Conservation (phyloP, 2,797 vertebrate species). For the Danio albolineatus region DNA sequence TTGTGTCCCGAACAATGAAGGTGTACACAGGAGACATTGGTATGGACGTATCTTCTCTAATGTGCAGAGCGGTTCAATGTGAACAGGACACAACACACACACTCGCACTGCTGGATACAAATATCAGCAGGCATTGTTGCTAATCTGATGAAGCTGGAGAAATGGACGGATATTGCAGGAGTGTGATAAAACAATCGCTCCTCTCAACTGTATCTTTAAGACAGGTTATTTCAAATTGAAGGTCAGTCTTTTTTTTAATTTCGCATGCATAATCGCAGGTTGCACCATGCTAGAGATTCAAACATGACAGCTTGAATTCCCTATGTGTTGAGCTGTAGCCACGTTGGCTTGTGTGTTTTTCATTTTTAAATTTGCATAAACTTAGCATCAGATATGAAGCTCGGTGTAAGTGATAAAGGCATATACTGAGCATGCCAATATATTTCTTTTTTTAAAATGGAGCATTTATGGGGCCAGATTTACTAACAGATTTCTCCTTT, state of each 20-base stretch:
- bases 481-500: too few relatives aligned
- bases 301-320: not conserved
- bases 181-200: conserved; percentile 23
- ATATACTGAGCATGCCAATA: not conserved
- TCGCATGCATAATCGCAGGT: not conserved
- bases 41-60: conserved; percentile 16
- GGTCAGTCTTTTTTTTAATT: not conserved
- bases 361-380: too few relatives aligned
- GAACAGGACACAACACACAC: not conserved
- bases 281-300: not conserved
- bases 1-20: conserved; percentile 32
- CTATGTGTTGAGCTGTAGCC: not conserved
- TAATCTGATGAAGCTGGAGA: conserved; percentile 23
- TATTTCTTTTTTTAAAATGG: too few relatives aligned
- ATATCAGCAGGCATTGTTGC: conserved; percentile 7
- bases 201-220: conserved; percentile 5
- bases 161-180: not conserved
- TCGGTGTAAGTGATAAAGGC: not conserved
- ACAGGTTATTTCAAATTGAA: conserved; percentile 16
- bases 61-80: not conserved
- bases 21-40: not conserved
- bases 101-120: not conserved
- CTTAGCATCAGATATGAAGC: too few relatives aligned
- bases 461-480: too few relatives aligned
- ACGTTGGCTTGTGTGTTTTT: not conserved